phyloP scores from a whole-genome alignment of 2,888 invertebrate species.

The Pimpla rufipes region DNA sequence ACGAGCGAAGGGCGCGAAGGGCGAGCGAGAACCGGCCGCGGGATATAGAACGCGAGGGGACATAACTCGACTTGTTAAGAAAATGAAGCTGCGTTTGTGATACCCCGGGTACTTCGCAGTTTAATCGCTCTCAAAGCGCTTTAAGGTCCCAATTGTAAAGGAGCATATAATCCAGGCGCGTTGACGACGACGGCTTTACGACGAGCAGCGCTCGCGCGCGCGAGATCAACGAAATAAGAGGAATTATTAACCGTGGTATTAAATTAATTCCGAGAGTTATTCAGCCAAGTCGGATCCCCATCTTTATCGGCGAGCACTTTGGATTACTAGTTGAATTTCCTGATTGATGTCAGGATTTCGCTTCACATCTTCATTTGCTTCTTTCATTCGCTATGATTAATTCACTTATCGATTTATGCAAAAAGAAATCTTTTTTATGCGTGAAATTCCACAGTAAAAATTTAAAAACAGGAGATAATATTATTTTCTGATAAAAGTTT shows the following conservation, averaged over 20 bases:
- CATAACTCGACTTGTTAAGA: slow-evolving; percentile 39
- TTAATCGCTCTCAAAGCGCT: slow-evolving; percentile 31
- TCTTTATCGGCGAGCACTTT: not conserved
- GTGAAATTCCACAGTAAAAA: no score
- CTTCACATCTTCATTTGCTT: no score
- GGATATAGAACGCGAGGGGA: slow-evolving; percentile 10
- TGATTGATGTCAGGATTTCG: not conserved
- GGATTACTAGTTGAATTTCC: no score
- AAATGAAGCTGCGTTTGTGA: slow-evolving; percentile 53
- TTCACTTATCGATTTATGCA: no score
- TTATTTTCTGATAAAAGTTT: no score
- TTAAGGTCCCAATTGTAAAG: slow-evolving; percentile 34
- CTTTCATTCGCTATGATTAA: no score
- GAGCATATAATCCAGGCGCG: slow-evolving; percentile 1
- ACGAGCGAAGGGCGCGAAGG: slow-evolving; percentile 30
- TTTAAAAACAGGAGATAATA: no score
- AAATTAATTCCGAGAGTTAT: not conserved
- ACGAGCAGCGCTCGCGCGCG: not conserved
- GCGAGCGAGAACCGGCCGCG: not conserved
- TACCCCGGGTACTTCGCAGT: slow-evolving; percentile 19
- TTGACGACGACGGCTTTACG: not conserved
- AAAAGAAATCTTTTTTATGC: no score
- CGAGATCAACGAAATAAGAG: not conserved
- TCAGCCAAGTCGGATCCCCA: not conserved
- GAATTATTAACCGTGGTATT: slow-evolving; percentile 4